Evolutionary conservation across 1,140 invertebrate species (phyloP).

Genomic region (Caerostris extrusa): DNA sequence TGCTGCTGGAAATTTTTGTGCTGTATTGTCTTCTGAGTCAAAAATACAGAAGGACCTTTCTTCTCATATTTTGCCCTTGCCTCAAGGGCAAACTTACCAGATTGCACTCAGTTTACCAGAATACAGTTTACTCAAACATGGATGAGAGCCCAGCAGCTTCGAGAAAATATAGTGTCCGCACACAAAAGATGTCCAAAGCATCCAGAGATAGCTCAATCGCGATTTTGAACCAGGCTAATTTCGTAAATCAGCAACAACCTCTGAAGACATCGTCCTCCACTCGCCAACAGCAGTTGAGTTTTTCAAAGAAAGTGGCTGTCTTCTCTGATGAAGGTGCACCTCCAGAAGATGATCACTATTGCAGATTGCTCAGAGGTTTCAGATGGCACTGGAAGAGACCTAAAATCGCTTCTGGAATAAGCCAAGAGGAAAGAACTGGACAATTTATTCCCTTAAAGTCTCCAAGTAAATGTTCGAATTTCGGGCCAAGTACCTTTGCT

Average conservation of each 20-base stretch:
- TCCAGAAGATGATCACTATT: not conserved
- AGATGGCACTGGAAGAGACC: conserved; percentile 70
- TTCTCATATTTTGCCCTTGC: conserved; percentile 85
- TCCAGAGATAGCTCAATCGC: not conserved
- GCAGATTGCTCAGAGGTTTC: conserved; percentile 38
- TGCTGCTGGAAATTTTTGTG: conserved; percentile 88
- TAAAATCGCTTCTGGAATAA: conserved; percentile 47
- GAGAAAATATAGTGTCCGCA: conserved; percentile 50
- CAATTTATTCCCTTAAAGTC: conserved; percentile 72
- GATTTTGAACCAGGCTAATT: not conserved
- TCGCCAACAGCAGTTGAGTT: conserved; percentile 62
- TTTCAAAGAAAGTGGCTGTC: conserved; percentile 67
- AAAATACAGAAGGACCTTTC: conserved; percentile 88
- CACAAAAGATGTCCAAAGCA: not conserved
- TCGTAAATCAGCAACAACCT: not conserved
- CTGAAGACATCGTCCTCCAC: conserved; percentile 1
- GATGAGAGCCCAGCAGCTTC: conserved; percentile 75
- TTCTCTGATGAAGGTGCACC: not conserved
- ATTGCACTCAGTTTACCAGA: conserved; percentile 77
- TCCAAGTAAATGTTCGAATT: conserved; percentile 39
- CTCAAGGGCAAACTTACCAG: conserved; percentile 75
- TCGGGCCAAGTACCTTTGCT: not conserved
- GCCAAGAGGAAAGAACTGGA: conserved; percentile 36
- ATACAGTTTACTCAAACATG: conserved; percentile 76
- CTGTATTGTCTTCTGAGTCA: conserved; percentile 90